Evolutionary conservation across 2,888 invertebrate species (phyloP), one percentile per base, ranked within the genome.

Genomic region (Cecidostiba fungosa): DNA sequence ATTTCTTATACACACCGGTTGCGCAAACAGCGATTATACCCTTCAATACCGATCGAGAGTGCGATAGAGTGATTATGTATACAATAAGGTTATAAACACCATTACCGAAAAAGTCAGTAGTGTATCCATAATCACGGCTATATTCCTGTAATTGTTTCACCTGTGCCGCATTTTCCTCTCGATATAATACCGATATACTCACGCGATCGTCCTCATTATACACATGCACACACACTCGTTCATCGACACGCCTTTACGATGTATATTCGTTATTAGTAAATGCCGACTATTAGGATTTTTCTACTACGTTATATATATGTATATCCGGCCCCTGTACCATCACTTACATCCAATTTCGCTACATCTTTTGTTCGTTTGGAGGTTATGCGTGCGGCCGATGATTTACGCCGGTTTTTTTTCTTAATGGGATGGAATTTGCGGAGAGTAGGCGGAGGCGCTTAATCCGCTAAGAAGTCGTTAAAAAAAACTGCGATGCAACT

Each of bases 221-320:
- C 54, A 59, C 74, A 73, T 26, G 59, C 16, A 50, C 59, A 47
- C 62, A 32, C 76, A 59, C 54, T 19, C n/a, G 23, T 66, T n/a
- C 39, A 76, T 54, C 43, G 54, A 88, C 91, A 92, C 92, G 92
- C 92, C 92, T 91, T 91, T 92, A 90, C 91, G 90, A 90, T 92
- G 92, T 92, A 91, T 91, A 89, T 77, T 90, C 87, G 90, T 91
- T 91, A 91, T 92, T 91, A 90, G 90, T 90, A 91, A 43, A 91
- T 91, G 89, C 90, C 88, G 90, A 89, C 90, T 90, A 91, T 91
- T 92, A 91, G 89, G 89, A 89, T 90, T 91, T 91, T 90, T 89
- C 89, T 82, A n/a, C n/a, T n/a, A n/a, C n/a, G n/a, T n/a, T n/a
- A n/a, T n/a, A n/a, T 84, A 29, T 50, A 29, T 12, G 29, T 29